Base-by-base conservation (phyloP, 1,140 invertebrate species). In the Drosophila nigromelanica region DNA sequence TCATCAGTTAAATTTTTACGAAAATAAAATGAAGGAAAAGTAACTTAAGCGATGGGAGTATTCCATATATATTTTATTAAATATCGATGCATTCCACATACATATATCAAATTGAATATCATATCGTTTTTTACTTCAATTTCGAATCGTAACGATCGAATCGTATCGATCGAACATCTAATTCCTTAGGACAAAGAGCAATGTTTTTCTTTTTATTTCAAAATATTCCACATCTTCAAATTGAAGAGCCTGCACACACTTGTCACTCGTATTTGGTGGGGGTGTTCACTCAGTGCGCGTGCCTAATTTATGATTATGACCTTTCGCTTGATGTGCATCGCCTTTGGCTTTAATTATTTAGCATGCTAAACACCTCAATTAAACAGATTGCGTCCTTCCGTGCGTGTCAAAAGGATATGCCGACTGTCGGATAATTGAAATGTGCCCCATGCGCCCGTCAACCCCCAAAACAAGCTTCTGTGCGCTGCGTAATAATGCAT, bases 331-430 rank as follows among this genome's bases (percentile, higher is more conserved):
- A 21, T 37, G 60, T 30, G 47, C 45, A 43, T 35, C 43, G 47
- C 62, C 60, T 63, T 45, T 45, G 54, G 67, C 30, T 66, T 86
- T 81, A 73, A 86, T 87, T 86, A 86, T 86, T 82, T 69, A 87
- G 66, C 72, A 50, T 78, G 78, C 82, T 87, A 86, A 86, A 86
- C 83, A 86, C 75, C 78, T 78, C 81, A 86, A 86, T 86, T 86
- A 86, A 86, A 86, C 71, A 87, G 81, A 86, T 86, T 86, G 81
- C 81, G 58, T 73, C 51, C 27, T 39, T 35, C 27, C 59, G 60
- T 63, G 80, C 80, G 80, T 82, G 80, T 64, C 76, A 61, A 75
- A 79, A 62, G 66, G 30, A 55, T 64, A 71, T 71, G 68, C 48
- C n/a, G 35, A 14, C 24, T 4, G 60, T 48, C 15, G 70, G 55